Evolutionary conservation across 2,888 invertebrate genomes (phyloP).

Genomic region (Eupithecia pulchellata): DNA sequence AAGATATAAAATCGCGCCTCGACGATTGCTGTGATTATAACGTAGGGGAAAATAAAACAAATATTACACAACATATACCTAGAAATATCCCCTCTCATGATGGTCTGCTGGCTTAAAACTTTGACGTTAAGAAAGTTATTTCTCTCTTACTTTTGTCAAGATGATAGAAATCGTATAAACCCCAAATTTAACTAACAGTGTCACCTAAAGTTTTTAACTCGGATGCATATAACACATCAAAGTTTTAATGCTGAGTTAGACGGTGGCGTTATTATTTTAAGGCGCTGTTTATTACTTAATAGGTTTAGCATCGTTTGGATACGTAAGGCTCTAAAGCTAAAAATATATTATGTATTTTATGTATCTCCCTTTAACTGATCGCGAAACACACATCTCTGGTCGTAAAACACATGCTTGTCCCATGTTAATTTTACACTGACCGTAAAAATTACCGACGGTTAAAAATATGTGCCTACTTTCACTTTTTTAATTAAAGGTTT

Average conservation of each 20-base stretch:
- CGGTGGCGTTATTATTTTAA: not conserved
- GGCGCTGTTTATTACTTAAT: not conserved
- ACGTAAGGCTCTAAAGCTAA: not conserved
- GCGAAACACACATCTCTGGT: not conserved
- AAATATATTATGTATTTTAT: not conserved
- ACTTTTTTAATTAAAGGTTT: constrained; percentile 31
- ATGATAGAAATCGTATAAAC: no score
- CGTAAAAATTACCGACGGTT: constrained; percentile 11
- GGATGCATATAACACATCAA: not conserved
- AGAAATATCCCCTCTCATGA: no score
- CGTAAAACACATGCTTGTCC: not conserved
- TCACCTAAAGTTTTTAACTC: no score
- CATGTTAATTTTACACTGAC: constrained; percentile 8
- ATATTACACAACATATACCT: no score
- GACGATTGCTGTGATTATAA: no score
- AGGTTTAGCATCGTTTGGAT: not conserved
- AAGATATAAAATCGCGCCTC: no score
- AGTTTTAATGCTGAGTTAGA: not conserved
- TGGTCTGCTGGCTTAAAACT: no score
- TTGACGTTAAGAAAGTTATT: no score
- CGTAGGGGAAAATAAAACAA: no score
- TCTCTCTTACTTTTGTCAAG: no score
- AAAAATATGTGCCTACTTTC: constrained; percentile 12
- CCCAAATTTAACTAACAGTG: no score
- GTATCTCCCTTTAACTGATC: not conserved